Conservation (phyloP, 2,797 vertebrate species). For the Myotis pilosus region DNA sequence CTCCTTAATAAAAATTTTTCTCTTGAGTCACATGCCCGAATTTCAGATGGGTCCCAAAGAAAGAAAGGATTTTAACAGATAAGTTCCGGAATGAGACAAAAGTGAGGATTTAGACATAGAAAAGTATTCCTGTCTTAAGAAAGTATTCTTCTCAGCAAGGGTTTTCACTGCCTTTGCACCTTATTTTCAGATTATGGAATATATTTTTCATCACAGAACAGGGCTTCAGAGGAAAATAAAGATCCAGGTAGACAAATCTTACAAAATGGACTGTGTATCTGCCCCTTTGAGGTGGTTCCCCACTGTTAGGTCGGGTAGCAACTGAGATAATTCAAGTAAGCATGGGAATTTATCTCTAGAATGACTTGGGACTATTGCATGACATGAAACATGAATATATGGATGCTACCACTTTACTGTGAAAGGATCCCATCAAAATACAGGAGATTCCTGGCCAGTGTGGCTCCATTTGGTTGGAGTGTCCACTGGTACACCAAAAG, state of each 20-base stretch:
- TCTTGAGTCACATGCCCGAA: background rate
- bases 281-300: too few relatives aligned
- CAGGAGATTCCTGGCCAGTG: background rate
- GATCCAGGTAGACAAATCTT: background rate
- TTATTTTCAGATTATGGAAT: background rate
- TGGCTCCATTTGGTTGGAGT: background rate
- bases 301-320: background rate
- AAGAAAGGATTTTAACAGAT: background rate
- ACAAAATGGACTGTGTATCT: background rate
- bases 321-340: background rate
- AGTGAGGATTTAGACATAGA: background rate
- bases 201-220: background rate
- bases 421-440: background rate
- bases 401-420: background rate
- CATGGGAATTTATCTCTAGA: background rate
- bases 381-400: background rate
- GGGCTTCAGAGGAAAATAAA: background rate
- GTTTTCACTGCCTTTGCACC: background rate
- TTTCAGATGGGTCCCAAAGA: background rate
- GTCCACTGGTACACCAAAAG: background rate
- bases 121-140: background rate
- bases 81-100: background rate
- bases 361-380: background rate
- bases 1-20: background rate
- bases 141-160: background rate